phyloP scores from a whole-genome alignment of 2,888 invertebrate genomes.

The Amiota minor region DNA sequence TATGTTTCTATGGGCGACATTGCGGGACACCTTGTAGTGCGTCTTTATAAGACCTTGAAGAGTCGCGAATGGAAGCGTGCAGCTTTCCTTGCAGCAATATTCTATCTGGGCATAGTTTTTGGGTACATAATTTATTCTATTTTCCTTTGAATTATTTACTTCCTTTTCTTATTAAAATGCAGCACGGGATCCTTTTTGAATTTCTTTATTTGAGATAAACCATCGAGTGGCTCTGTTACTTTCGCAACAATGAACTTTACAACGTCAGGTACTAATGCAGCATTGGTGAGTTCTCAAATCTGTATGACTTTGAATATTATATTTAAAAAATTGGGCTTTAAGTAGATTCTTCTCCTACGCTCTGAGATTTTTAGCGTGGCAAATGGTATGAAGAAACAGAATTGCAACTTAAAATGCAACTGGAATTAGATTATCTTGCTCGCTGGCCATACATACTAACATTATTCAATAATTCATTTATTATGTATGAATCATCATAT shows the following conservation, averaged over 20 bases:
- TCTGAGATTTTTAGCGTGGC: too few relatives aligned
- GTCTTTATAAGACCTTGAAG: conserved; percentile 97
- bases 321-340: too few relatives aligned
- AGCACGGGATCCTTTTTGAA: conserved; percentile 94
- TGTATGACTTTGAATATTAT: too few relatives aligned
- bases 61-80: conserved; percentile 94
- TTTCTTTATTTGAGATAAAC: conserved; percentile 98
- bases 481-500: too few relatives aligned
- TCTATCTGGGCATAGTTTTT: conserved; percentile 95
- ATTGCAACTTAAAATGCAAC: too few relatives aligned
- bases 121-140: conserved; percentile 55
- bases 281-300: conserved; percentile 80
- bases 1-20: conserved; percentile 98
- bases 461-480: too few relatives aligned
- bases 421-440: too few relatives aligned
- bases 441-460: too few relatives aligned
- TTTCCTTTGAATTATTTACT: background rate
- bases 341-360: too few relatives aligned
- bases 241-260: conserved; percentile 98
- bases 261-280: conserved; percentile 97
- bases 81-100: conserved; percentile 90
- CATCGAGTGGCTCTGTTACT: conserved; percentile 98
- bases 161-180: conserved; percentile 31
- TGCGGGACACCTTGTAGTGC: conserved; percentile 95
- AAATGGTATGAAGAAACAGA: too few relatives aligned